A percentile compares a stretch with the other conserved stretches of the same genome.
These are phyloP conservation scores for Acrocyrtus sp. DNA, from an alignment of 2,888 invertebrate species.

Conservation along the genomic window DNA sequence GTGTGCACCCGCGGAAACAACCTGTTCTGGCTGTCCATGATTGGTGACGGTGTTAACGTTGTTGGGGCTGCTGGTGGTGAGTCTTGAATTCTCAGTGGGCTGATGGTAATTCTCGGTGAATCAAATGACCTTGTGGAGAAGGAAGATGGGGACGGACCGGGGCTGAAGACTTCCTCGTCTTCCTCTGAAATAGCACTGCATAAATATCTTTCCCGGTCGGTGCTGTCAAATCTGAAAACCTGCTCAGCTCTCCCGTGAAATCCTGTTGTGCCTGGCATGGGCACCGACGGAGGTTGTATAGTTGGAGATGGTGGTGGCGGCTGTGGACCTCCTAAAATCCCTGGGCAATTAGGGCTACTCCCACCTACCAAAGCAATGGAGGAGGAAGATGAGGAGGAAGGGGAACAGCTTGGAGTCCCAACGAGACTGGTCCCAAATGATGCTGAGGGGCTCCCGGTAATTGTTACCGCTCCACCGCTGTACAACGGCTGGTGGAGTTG, in stretches of 20 bases:
- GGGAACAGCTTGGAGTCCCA: constrained; percentile 29
- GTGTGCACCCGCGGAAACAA: constrained; percentile 67
- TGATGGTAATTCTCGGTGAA: constrained; percentile 70
- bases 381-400: constrained; percentile 46
- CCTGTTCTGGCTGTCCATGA: constrained; percentile 71
- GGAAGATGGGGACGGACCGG: constrained; percentile 65
- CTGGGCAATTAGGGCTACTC: no score
- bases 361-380: constrained; percentile 37
- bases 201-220: constrained; percentile 65
- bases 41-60: constrained; percentile 63
- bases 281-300: constrained; percentile 24
- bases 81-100: constrained; percentile 63
- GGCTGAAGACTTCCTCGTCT: constrained; percentile 72
- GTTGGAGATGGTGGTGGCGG: constrained; percentile 7
- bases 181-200: constrained; percentile 67
- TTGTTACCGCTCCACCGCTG: constrained; percentile 19
- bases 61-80: constrained; percentile 52
- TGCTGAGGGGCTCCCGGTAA: constrained; percentile 15
- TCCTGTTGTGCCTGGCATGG: constrained; percentile 38
- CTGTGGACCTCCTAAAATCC: constrained; percentile 18
- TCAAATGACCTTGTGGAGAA: constrained; percentile 69
- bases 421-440: constrained; percentile 44
- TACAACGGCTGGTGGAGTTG: constrained; percentile 16
- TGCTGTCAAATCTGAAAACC: constrained; percentile 70
- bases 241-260: constrained; percentile 61